Conservation (phyloP, 2,797 vertebrate genomes). For the Bovichtus variegatus region DNA sequence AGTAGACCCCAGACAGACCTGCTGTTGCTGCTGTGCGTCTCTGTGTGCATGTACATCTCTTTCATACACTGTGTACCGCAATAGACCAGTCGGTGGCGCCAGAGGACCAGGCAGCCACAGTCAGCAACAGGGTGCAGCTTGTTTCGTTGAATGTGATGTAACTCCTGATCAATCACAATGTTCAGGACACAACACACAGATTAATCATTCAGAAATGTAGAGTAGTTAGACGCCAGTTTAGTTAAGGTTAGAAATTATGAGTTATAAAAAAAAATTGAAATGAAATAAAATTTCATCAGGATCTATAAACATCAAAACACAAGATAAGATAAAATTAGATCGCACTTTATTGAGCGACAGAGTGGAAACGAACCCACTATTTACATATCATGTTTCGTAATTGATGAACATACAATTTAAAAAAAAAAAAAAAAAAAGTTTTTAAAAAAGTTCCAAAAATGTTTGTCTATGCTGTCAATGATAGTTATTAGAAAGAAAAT, state of each 20-base stretch:
- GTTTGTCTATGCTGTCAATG: too few species aligned
- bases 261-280: not conserved
- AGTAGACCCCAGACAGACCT: constrained; percentile 20
- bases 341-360: not conserved
- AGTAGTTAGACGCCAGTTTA: not conserved
- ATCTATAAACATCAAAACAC: not conserved
- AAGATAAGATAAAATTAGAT: not conserved
- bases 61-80: not conserved
- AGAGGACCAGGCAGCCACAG: constrained; percentile 36
- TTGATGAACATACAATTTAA: too few species aligned
- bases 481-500: too few species aligned
- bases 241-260: not conserved
- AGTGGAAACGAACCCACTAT: too few species aligned
- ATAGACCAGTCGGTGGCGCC: constrained; percentile 61
- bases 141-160: constrained; percentile 4
- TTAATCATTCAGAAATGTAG: not conserved
- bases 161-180: constrained; percentile 9
- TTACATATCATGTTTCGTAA: too few species aligned
- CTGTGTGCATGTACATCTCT: not conserved
- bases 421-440: too few species aligned
- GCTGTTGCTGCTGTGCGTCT: not conserved
- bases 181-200: not conserved
- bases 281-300: not conserved
- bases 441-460: too few species aligned
- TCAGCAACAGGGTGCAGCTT: not conserved